Conservation (phyloP, 2,113 vertebrate genomes). For the Bucco capensis region DNA sequence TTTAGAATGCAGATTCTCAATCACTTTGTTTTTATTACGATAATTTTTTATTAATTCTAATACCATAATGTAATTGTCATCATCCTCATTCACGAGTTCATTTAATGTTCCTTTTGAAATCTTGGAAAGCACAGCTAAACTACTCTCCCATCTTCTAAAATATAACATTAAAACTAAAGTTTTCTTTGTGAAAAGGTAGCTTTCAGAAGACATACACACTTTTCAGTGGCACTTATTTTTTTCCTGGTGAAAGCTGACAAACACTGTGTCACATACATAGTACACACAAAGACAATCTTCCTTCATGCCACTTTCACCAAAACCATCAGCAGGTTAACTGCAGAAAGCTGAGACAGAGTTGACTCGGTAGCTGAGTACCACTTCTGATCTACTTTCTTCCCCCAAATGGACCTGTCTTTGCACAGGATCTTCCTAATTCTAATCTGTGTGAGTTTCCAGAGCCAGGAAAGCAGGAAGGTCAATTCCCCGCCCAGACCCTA, state of each 20-base stretch:
- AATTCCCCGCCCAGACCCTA: constrained; percentile 40
- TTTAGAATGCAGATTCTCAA: not conserved
- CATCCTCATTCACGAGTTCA: not conserved
- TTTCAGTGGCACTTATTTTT: not conserved
- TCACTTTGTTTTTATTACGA: not conserved
- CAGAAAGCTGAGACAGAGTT: not conserved
- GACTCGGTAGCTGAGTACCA: not conserved
- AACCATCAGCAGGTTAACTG: not conserved
- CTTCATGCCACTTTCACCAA: not conserved
- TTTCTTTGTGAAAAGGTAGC: not conserved
- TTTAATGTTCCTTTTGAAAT: not conserved
- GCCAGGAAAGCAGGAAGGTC: constrained; percentile 1
- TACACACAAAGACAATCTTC: not conserved
- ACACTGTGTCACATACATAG: not conserved
- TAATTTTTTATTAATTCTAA: not conserved
- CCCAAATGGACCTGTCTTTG: not conserved
- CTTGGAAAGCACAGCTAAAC: not conserved
- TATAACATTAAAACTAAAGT: not conserved
- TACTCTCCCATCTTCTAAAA: not conserved
- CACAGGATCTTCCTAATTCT: not conserved
- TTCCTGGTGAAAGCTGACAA: not conserved
- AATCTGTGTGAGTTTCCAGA: not conserved
- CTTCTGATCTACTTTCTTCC: not conserved
- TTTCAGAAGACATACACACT: not conserved
- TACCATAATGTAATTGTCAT: not conserved